phyloP scores from a whole-genome alignment of 92 coral and sea anemone species.

The Palythoa heliodiscus region DNA sequence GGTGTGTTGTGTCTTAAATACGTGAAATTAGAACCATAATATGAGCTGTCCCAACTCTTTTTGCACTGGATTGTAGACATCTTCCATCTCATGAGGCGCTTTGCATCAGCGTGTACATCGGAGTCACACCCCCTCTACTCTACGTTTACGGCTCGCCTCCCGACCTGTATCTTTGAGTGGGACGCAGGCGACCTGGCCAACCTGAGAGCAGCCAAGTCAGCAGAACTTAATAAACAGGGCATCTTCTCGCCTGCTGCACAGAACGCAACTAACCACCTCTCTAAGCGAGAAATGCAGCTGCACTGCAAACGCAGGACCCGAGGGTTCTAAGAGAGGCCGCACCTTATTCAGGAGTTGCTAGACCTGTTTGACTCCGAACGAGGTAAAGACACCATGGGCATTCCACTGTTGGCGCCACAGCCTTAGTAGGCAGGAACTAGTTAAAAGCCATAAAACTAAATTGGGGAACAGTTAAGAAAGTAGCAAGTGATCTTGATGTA shows the following conservation, averaged over 20 bases:
- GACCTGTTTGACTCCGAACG: slow-evolving; percentile 8
- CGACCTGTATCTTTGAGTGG: slow-evolving; percentile 49
- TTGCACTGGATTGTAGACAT: too few species aligned
- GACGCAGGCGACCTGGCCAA: slow-evolving; percentile 41
- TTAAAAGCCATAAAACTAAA: too few species aligned
- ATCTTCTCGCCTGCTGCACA: slow-evolving; percentile 5
- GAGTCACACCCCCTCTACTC: not conserved
- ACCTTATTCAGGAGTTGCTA: not conserved
- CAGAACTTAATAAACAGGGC: slow-evolving; percentile 30
- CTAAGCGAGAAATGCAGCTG: slow-evolving; percentile 28
- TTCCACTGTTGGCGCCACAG: too few species aligned
- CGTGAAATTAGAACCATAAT: too few species aligned
- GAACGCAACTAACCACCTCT: slow-evolving; percentile 28
- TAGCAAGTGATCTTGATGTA: too few species aligned
- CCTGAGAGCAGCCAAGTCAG: slow-evolving; percentile 35
- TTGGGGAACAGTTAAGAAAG: too few species aligned
- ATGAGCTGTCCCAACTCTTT: too few species aligned
- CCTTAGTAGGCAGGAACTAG: too few species aligned
- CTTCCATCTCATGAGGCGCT: not conserved
- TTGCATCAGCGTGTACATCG: not conserved
- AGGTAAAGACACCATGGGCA: slow-evolving; percentile 53
- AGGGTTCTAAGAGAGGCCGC: slow-evolving; percentile 4
- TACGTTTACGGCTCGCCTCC: not conserved
- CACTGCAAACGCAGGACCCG: slow-evolving; percentile 43
- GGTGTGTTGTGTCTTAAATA: too few species aligned